Base-by-base conservation (phyloP, 2,113 vertebrate genomes). In the Anseranas semipalmata region DNA sequence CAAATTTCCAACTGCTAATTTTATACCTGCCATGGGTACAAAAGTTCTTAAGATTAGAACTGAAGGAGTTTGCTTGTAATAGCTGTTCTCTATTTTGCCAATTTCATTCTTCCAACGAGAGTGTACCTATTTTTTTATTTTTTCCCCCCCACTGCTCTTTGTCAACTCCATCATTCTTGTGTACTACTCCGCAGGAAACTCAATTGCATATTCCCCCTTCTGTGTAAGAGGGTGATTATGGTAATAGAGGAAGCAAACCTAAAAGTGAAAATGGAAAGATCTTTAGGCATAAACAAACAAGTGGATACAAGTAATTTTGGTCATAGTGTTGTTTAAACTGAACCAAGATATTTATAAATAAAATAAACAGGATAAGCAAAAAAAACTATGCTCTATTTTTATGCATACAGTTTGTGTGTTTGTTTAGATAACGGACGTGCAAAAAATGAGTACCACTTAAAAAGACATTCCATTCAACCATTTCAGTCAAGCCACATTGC, bases 241-340 rank as follows among this genome's bases (percentile, higher is more conserved):
- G 32, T 89, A 94, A 88, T 15, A 43, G 53, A 27, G 8, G 73
- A 70, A 89, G 89, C 73, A 91, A 95, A 89, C 10, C n/a, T 66
- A 68, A 66, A 89, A 85, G 58, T 72, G 75, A 87, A 87, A 87
- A 82, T 8, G 33, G 58, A 68, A 91, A 91, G 67, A 87, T 46
- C 45, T 76, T 73, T 33, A 84, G 50, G 68, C 60, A 78, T 48
- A 66, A 92, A 73, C n/a, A 73, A 60, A 50, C 35, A 50, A 79
- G 35, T 0, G 7, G 24, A 6, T 30, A 30, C 35, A 65, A 68
- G 53, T n/a, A 33, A 77, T 53, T 80, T 70, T 87, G 43, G 37
- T 67, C 53, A 24, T 35, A 56, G 7, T 8, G 19, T 68, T 78
- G 37, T 48, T 78, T 74, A 72, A 85, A 82, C 19, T 59, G 19